Percentiles rank a stretch among this genome's conserved stretches.
Evolutionary conservation across 2,888 invertebrate genomes (phyloP).

Genomic region (Esperia sulphurella): DNA sequence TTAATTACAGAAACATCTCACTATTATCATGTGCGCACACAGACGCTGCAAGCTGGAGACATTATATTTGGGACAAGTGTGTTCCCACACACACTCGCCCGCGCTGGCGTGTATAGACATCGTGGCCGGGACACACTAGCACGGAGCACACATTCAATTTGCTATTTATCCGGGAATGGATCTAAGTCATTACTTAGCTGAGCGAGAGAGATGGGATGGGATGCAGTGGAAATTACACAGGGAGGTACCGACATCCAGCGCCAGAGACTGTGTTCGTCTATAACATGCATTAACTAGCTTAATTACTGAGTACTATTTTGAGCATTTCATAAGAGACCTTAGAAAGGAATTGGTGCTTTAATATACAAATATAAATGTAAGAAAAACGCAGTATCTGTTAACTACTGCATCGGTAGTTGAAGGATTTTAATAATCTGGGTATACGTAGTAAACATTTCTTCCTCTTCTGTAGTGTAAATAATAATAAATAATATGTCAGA

Average conservation of each 20-base stretch:
- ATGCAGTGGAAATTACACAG: conserved; percentile 70
- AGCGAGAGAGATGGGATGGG: conserved; percentile 71
- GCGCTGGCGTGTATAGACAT: conserved; percentile 22
- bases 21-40: conserved; percentile 8
- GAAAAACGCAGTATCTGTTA: too few species aligned
- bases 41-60: conserved; percentile 2
- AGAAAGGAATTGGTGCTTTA: neutral
- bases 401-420: too few species aligned
- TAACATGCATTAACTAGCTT: conserved; percentile 14
- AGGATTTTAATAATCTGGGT: too few species aligned
- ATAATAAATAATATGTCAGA: too few species aligned
- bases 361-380: neutral
- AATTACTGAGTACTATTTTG: conserved; percentile 13
- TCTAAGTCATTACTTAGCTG: conserved; percentile 79
- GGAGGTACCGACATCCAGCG: conserved; percentile 51
- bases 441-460: too few species aligned
- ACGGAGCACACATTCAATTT: conserved; percentile 73
- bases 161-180: conserved; percentile 79
- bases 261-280: conserved; percentile 22
- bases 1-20: conserved; percentile 15
- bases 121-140: conserved; percentile 29
- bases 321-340: too few species aligned
- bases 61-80: conserved; percentile 17
- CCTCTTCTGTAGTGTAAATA: too few species aligned
- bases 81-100: conserved; percentile 20